Conservation (phyloP, 1,140 invertebrate species). For the Zaprionus nigranus region DNA sequence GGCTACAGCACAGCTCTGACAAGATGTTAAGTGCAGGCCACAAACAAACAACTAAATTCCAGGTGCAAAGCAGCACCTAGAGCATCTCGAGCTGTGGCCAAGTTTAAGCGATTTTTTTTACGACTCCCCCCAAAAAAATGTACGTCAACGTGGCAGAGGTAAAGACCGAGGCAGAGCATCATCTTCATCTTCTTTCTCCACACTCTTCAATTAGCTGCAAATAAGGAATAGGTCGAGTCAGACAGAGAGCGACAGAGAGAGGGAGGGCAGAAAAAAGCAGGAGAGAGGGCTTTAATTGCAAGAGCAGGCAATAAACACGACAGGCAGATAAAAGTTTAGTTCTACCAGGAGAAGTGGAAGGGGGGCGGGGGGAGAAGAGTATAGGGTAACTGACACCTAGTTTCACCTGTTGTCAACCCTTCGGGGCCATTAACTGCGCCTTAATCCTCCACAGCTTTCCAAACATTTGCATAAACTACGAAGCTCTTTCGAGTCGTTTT, state of each 20-base stretch:
- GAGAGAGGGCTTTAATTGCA: neutral
- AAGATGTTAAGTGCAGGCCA: conserved; percentile 51
- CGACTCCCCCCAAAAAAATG: neutral
- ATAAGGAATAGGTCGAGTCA: conserved; percentile 4
- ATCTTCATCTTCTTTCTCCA: neutral
- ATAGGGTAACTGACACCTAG: neutral
- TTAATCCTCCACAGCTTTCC: conserved; percentile 8
- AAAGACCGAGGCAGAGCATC: neutral
- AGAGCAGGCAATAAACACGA: neutral
- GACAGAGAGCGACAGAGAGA: neutral
- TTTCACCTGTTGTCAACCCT: neutral
- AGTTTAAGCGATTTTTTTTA: conserved; percentile 16
- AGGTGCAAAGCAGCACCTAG: conserved; percentile 45
- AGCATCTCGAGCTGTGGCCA: conserved; percentile 29
- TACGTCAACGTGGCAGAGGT: neutral
- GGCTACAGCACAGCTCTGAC: conserved; percentile 32
- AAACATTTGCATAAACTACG: conserved; percentile 52
- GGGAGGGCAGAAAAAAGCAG: neutral
- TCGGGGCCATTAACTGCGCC: neutral
- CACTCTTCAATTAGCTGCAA: conserved; percentile 9
- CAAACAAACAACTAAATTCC: conserved; percentile 62
- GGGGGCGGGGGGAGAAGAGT: neutral
- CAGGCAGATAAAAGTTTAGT: conserved; percentile 3
- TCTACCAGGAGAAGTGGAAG: neutral
- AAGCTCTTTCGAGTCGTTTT: neutral